These are phyloP conservation scores for Chaetops frenatus DNA, from an alignment of 2,113 vertebrate genomes.

Conservation along the genomic window DNA sequence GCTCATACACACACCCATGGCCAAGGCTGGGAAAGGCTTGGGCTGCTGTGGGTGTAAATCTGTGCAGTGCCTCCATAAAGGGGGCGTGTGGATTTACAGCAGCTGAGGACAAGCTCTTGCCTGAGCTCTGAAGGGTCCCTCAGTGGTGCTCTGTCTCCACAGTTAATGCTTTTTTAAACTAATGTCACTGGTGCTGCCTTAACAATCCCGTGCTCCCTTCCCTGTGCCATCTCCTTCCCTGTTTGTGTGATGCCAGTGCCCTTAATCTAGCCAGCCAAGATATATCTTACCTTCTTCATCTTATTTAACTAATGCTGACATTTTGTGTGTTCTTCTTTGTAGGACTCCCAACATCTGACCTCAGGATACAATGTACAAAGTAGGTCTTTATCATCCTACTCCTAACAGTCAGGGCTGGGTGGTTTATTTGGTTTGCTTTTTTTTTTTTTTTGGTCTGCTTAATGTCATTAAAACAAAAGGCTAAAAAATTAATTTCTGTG, in stretches of 20 bases:
- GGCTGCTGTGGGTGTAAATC: not conserved
- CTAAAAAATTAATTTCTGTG: conserved; percentile 44
- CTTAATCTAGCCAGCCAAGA: not conserved
- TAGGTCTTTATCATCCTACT: conserved; percentile 73
- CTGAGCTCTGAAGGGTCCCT: not conserved
- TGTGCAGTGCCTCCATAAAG: not conserved
- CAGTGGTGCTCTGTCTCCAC: not conserved
- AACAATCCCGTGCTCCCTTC: not conserved
- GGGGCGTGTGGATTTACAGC: not conserved
- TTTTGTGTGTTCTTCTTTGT: conserved; percentile 69
- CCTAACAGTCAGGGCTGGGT: conserved; percentile 1
- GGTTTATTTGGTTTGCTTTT: too few species aligned
- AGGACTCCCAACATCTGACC: conserved; percentile 91
- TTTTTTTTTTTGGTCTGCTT: not conserved
- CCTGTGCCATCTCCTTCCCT: not conserved
- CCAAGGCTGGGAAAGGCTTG: not conserved
- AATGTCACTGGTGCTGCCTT: not conserved
- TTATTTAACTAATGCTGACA: conserved; percentile 59
- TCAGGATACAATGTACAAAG: conserved; percentile 91
- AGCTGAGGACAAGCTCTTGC: not conserved
- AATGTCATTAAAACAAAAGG: conserved; percentile 32
- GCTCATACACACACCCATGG: not conserved
- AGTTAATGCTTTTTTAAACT: not conserved
- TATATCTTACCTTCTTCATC: not conserved
- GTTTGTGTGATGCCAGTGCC: not conserved